phyloP scores from a whole-genome alignment of 2,797 vertebrate genomes.

The Vipera latastei region DNA sequence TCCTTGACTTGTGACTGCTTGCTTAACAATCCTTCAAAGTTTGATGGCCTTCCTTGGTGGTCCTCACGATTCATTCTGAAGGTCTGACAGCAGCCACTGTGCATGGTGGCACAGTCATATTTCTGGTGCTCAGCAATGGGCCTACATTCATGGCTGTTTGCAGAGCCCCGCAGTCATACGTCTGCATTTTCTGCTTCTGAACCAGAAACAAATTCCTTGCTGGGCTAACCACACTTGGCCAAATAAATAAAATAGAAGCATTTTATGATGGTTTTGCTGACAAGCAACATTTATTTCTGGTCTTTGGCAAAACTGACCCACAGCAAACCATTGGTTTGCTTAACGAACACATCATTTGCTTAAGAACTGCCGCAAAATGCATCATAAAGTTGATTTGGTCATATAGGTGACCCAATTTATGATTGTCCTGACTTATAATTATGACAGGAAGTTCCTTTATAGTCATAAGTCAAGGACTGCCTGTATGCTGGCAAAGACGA shows the following conservation, averaged over 20 bases:
- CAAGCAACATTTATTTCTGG: not conserved
- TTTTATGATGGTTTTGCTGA: not conserved
- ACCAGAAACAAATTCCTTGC: not conserved
- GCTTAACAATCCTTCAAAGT: not conserved
- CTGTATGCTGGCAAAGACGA: not conserved
- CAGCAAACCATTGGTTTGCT: not conserved
- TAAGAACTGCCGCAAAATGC: not conserved
- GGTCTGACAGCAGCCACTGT: not conserved
- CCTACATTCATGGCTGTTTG: not conserved
- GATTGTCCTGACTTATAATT: not conserved
- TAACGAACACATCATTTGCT: not conserved
- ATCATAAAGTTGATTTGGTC: not conserved
- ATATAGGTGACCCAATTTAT: not conserved
- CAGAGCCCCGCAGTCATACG: accelerated
- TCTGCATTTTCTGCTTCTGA: not conserved
- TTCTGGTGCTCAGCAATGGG: not conserved
- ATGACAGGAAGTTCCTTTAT: not conserved
- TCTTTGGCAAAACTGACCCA: not conserved
- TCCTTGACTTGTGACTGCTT: not conserved
- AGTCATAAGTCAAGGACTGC: not conserved
- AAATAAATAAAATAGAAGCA: not conserved
- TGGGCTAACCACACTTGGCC: not conserved
- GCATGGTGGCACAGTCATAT: not conserved
- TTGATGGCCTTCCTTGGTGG: not conserved
- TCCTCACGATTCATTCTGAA: not conserved